phyloP scores from a whole-genome alignment of 2,888 invertebrate genomes.

The Alloplasta piceator region DNA sequence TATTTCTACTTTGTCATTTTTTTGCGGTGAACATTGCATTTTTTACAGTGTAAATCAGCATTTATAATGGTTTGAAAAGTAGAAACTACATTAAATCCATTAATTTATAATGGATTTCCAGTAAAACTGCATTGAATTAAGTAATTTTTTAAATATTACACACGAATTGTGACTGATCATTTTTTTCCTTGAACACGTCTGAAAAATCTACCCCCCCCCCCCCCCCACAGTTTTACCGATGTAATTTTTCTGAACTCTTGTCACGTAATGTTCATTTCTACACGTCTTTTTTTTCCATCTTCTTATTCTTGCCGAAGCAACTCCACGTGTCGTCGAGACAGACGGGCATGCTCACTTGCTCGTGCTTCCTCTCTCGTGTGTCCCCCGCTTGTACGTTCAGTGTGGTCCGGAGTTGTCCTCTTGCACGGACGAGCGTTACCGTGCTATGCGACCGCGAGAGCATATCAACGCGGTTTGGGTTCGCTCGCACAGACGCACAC shows the following conservation, averaged over 20 bases:
- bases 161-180: too few species aligned
- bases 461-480: conserved; percentile 35
- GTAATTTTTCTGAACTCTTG: not conserved
- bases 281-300: not conserved
- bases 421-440: conserved; percentile 46
- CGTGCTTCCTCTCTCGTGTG: conserved; percentile 51
- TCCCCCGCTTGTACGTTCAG: conserved; percentile 15
- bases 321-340: conserved; percentile 18
- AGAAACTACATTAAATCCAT: too few species aligned
- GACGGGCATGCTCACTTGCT: conserved; percentile 48
- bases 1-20: too few species aligned
- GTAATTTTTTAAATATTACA: too few species aligned
- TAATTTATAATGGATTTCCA: too few species aligned
- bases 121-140: too few species aligned
- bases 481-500: not conserved
- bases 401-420: conserved; percentile 55
- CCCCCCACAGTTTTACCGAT: not conserved
- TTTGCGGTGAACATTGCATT: too few species aligned
- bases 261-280: conserved; percentile 15
- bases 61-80: too few species aligned
- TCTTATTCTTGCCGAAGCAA: conserved; percentile 27
- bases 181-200: too few species aligned
- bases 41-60: too few species aligned
- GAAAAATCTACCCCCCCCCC: not conserved
- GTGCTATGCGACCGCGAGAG: conserved; percentile 26